phyloP scores from a whole-genome alignment of 2,888 invertebrate species.

The Heteromurus nitidus region DNA sequence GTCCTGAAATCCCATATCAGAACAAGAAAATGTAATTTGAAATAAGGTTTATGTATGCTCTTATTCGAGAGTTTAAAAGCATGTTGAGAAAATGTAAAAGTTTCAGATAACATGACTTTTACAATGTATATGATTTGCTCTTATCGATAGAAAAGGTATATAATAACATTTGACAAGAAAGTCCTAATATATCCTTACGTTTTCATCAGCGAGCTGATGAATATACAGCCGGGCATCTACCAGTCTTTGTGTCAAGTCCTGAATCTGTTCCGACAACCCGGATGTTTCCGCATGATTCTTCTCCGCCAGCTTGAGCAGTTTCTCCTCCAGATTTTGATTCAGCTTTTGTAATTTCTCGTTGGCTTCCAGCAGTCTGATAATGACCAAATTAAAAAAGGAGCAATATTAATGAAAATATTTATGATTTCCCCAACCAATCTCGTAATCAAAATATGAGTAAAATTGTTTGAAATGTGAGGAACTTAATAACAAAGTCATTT shows the following conservation, averaged over 20 bases:
- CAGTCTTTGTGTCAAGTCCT: slow-evolving; percentile 83
- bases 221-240: slow-evolving; percentile 90
- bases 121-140: too few species aligned
- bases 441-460: not conserved
- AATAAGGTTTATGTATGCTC: too few species aligned
- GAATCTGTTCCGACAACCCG: slow-evolving; percentile 67
- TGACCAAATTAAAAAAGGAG: too few species aligned
- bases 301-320: slow-evolving; percentile 92
- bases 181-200: slow-evolving; percentile 82
- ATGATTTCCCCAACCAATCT: too few species aligned
- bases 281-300: slow-evolving; percentile 66
- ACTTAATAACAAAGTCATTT: not conserved
- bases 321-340: slow-evolving; percentile 96
- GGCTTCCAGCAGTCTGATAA: slow-evolving; percentile 88
- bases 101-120: too few species aligned
- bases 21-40: too few species aligned
- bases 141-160: too few species aligned
- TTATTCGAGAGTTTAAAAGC: too few species aligned
- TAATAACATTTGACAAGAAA: too few species aligned
- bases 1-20: slow-evolving; percentile 82
- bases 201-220: slow-evolving; percentile 88
- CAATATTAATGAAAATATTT: too few species aligned
- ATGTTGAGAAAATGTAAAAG: too few species aligned
- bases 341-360: slow-evolving; percentile 95
- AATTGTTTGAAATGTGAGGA: not conserved